These are phyloP conservation scores for Rhagonycha fulva DNA, from an alignment of 2,888 invertebrate species.

Conservation along the genomic window DNA sequence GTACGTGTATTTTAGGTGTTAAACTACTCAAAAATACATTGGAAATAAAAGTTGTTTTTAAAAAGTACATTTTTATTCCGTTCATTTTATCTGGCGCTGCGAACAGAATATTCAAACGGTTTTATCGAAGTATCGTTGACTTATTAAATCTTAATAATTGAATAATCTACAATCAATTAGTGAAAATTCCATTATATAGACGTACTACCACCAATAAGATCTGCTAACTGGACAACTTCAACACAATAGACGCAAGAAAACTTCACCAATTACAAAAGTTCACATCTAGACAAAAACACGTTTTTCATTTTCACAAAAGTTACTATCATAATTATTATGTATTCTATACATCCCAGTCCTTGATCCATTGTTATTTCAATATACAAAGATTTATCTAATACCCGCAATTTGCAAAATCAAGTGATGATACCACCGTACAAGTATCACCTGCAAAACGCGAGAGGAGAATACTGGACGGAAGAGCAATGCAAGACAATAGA, in stretches of 20 bases:
- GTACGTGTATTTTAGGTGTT: too few relatives aligned
- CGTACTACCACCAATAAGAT: background rate
- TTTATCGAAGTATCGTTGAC: background rate
- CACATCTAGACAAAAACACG: too few relatives aligned
- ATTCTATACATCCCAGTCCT: conserved; percentile 18
- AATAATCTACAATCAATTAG: background rate
- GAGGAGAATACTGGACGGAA: conserved; percentile 17
- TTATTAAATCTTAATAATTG: background rate
- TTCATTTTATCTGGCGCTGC: background rate
- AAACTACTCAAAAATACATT: too few relatives aligned
- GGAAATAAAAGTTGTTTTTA: too few relatives aligned
- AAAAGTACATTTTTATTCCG: too few relatives aligned
- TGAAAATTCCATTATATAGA: background rate
- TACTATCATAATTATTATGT: background rate
- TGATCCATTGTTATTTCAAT: background rate
- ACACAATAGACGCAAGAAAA: too few relatives aligned
- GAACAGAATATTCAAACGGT: conserved; percentile 1
- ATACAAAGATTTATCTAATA: conserved; percentile 13
- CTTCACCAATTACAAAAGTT: too few relatives aligned
- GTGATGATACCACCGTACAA: conserved; percentile 13
- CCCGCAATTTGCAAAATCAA: conserved; percentile 1
- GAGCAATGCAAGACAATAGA: conserved; percentile 1
- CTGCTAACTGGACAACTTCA: too few relatives aligned
- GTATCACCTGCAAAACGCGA: conserved; percentile 1
- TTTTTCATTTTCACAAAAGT: background rate